Evolutionary conservation across 35 echinoderm and acorn worm species (phyloP), one percentile per base, ranked within the genome.

Genomic region (Hemicentrotus pulcherrimus): DNA sequence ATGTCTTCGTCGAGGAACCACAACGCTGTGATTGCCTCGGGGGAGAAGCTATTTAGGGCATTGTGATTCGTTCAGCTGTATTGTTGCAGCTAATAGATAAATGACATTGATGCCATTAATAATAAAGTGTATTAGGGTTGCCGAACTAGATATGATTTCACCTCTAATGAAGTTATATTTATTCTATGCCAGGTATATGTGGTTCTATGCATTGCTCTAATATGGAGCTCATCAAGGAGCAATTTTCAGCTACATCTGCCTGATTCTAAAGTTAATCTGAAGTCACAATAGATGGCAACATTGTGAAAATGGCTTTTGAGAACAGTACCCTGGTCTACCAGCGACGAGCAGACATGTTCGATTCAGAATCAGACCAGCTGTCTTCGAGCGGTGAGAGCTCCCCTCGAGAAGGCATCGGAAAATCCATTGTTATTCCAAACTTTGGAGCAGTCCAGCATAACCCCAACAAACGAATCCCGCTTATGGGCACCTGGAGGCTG

Each of bases 401-500:
- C 14, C 91, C 91, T 12, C 48, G 48, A 31, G 91, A 93, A 14
- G 91, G 91, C 10, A 58, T 50, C 24, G 91, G 91, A 11, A 47
- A 93, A 14, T 93, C 91, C 28, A 58, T 93, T 31, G 48, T 93
- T 31, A 58, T 93, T 47, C 91, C 91, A 31, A 93, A 93, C 14
- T 93, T 93, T 58, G 91, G 91, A 93, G 91, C 48, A 3, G 91
- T 93, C 11, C 91, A 93, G 48, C 91, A 93, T n/a, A 93, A 93
- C 48, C 88, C 88, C 88, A 58, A 47, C 91, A 93, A 93, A 47
- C 48, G 91, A 18, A 93, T 93, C 46, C 91, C 91, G 8, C 91
- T 93, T 28, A 93, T 93, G 91, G 91, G 91, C 30, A 93, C 91
- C 4, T 93, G 91, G 91, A 47, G 91, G 22, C 91, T 93, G 0